Base-by-base conservation (phyloP, 1,140 invertebrate species). In the Megathymus violae region DNA sequence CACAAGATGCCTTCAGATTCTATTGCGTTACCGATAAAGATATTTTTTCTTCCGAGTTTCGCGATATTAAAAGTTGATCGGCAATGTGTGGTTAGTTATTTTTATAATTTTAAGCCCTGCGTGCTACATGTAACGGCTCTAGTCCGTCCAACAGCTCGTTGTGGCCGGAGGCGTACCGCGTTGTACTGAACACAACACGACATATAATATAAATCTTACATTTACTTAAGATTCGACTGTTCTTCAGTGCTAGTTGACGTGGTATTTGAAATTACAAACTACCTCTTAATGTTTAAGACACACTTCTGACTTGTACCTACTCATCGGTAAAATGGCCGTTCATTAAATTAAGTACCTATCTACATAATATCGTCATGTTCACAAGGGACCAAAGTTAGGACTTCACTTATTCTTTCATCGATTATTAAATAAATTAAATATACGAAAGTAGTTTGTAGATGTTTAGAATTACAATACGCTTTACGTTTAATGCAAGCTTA, bases 231-330 rank as follows among this genome's bases (percentile, higher is more conserved):
- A 46, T 36, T 15, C 34, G 52, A 34, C 51, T 74, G 81, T 74
- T 70, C 78, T 81, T 74, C 78, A 78, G 66, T n/a, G n/a, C n/a
- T n/a, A n/a, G n/a, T n/a, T 78, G 66, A 79, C 62, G 65, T 68
- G 67, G 70, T 82, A 78, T 72, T 81, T 79, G 81, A 82, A 88
- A 86, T 90, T 87, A 82, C 78, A 82, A 89, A 85, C 88, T 90
- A 90, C 87, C 87, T 90, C 85, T 88, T 89, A 73, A 86, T 81
- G 72, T 74, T 83, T 86, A 84, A 81, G 83, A 71, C 71, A 76
- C 67, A 77, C 58, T 80, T 78, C 74, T 10, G 13, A 25, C 11
- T 15, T 14, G 27, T 3, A 17, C 7, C 5, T 22, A 68, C 63
- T 64, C 66, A 67, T 59, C 62, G 60, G 62, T 65, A 56, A 76